Evolutionary conservation across 1,140 invertebrate genomes (phyloP).

Genomic region (Musca domestica): DNA sequence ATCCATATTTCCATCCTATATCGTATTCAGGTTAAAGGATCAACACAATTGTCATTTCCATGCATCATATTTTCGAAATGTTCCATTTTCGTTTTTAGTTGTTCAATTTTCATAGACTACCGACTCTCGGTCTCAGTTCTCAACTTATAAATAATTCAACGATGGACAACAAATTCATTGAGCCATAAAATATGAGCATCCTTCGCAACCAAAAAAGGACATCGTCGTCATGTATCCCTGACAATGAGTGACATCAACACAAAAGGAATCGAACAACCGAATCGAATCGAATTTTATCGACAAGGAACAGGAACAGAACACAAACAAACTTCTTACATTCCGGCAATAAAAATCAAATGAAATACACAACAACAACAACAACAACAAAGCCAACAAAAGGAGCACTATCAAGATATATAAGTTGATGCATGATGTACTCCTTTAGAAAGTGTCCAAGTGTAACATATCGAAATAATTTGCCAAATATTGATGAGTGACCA

Average conservation of each 20-base stretch:
- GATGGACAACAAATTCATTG: slow-evolving; percentile 11
- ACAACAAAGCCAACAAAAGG: background rate
- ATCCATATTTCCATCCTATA: no score
- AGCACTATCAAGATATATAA: background rate
- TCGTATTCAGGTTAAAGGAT: no score
- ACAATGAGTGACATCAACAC: no score
- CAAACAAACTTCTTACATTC: background rate
- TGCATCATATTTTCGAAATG: no score
- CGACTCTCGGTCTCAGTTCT: no score
- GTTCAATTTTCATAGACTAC: no score
- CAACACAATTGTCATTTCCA: no score
- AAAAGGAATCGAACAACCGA: background rate
- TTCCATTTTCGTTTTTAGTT: no score
- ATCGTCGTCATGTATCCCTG: no score
- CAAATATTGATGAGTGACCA: slow-evolving; percentile 19
- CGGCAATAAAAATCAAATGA: background rate
- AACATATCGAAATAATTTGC: slow-evolving; percentile 19
- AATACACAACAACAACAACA: background rate
- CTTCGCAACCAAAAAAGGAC: background rate
- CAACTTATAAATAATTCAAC: slow-evolving; percentile 15
- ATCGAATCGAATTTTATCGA: background rate
- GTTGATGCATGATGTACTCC: slow-evolving; percentile 2
- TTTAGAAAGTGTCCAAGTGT: slow-evolving; percentile 13
- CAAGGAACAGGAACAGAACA: background rate
- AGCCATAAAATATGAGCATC: slow-evolving; percentile 14